Conservation (phyloP, 2,797 vertebrate genomes). For the Smutsia gigantea region DNA sequence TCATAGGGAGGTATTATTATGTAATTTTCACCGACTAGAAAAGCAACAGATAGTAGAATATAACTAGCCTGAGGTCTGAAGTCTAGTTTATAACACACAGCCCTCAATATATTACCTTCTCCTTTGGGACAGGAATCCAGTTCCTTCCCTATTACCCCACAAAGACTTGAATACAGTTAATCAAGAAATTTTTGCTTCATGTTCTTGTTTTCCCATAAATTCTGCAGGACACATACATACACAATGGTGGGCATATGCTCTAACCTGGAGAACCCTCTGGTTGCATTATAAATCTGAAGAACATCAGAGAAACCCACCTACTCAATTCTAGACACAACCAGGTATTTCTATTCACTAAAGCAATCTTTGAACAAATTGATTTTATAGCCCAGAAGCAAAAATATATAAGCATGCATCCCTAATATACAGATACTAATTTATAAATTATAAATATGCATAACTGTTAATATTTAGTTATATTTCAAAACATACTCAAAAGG, state of each 20-base stretch:
- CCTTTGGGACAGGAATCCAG: neutral
- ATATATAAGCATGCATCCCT: neutral
- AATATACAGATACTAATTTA: neutral
- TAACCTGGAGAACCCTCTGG: neutral
- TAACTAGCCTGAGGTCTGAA: neutral
- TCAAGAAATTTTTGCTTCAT: constrained; percentile 46
- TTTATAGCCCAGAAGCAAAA: neutral
- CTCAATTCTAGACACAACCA: neutral
- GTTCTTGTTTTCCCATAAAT: neutral
- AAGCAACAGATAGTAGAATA: neutral
- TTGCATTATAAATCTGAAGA: neutral
- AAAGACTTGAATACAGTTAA: neutral
- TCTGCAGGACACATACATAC: neutral
- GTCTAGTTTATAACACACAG: neutral
- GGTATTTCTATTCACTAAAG: neutral
- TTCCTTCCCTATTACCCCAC: neutral
- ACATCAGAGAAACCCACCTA: neutral
- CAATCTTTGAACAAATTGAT: neutral
- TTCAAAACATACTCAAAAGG: neutral
- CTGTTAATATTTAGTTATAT: neutral
- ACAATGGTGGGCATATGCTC: neutral
- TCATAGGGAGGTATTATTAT: neutral
- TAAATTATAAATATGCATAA: constrained; percentile 9
- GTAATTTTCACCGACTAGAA: neutral
- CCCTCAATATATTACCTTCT: neutral